phyloP scores from a whole-genome alignment of 1,140 invertebrate species.

The Drosophila willistoni region DNA sequence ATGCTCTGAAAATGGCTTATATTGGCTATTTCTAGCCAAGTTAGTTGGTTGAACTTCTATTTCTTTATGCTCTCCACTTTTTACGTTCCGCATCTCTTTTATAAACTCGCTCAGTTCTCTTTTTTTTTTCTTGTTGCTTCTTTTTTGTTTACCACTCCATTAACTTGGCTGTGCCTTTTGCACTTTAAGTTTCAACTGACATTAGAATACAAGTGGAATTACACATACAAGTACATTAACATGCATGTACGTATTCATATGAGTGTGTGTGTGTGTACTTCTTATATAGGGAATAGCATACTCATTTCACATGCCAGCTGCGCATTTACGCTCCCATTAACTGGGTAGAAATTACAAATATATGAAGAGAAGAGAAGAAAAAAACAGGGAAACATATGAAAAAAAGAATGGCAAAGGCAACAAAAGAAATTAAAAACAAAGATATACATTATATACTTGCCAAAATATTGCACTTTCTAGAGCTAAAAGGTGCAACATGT shows the following conservation, averaged over 20 bases:
- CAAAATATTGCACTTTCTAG: constrained; percentile 51
- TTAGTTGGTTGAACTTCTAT: constrained; percentile 57
- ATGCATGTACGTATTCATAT: not conserved
- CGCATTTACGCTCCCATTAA: constrained; percentile 79
- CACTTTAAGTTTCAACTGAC: constrained; percentile 71
- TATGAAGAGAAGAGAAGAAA: constrained; percentile 25
- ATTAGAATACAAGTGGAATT: constrained; percentile 56
- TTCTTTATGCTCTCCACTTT: constrained; percentile 23
- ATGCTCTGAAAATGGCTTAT: constrained; percentile 3
- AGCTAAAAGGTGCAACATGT: constrained; percentile 25
- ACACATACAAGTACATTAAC: constrained; percentile 14
- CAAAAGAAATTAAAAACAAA: constrained; percentile 34
- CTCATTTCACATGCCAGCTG: constrained; percentile 74
- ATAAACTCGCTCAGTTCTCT: constrained; percentile 15
- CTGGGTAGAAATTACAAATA: constrained; percentile 65
- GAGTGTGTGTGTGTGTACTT: constrained; percentile 17
- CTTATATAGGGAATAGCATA: constrained; percentile 49
- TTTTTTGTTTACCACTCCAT: constrained; percentile 66
- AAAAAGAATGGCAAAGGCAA: constrained; percentile 24
- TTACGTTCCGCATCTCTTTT: not conserved
- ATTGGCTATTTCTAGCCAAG: constrained; percentile 27
- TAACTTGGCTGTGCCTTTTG: constrained; percentile 78
- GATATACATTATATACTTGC: not conserved
- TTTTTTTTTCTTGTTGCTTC: constrained; percentile 29
- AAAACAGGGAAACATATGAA: constrained; percentile 58